phyloP scores from a whole-genome alignment of 2,888 invertebrate genomes.

The Nomada goodeniana region DNA sequence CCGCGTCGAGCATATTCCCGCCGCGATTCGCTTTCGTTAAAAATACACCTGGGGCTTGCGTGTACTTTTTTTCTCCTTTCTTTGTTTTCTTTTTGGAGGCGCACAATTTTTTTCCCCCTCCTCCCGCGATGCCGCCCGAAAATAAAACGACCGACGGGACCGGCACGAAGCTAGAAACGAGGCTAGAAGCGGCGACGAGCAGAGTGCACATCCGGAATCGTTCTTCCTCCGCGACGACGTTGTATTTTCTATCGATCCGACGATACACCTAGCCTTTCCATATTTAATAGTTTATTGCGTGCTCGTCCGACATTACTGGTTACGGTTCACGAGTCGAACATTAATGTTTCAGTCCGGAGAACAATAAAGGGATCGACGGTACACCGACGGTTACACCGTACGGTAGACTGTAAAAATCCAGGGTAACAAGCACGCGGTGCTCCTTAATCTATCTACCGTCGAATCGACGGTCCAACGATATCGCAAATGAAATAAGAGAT shows the following conservation, averaged over 20 bases:
- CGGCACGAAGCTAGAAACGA: constrained; percentile 7
- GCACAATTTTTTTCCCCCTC: background rate
- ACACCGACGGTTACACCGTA: background rate
- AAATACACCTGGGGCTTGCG: constrained; percentile 4
- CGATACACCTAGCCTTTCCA: constrained; percentile 4
- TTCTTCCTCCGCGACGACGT: background rate
- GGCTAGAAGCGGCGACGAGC: background rate
- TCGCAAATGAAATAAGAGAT: background rate
- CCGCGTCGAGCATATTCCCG: background rate
- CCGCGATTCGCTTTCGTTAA: background rate
- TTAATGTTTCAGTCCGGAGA: constrained; percentile 35
- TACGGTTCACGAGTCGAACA: constrained; percentile 9
- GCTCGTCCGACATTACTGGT: constrained; percentile 33
- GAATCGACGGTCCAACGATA: too few species aligned
- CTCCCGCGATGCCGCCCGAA: background rate
- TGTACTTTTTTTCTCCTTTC: background rate
- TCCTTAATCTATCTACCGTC: background rate
- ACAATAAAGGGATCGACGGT: constrained; percentile 11
- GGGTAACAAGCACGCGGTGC: background rate
- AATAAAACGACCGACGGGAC: background rate
- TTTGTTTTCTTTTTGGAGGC: constrained; percentile 1
- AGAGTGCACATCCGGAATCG: constrained; percentile 21
- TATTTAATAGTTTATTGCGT: constrained; percentile 46
- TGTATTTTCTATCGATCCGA: constrained; percentile 23
- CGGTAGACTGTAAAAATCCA: constrained; percentile 10